Evolutionary conservation across 2,797 vertebrate species (phyloP).

Genomic region (Orestias chungarensis): DNA sequence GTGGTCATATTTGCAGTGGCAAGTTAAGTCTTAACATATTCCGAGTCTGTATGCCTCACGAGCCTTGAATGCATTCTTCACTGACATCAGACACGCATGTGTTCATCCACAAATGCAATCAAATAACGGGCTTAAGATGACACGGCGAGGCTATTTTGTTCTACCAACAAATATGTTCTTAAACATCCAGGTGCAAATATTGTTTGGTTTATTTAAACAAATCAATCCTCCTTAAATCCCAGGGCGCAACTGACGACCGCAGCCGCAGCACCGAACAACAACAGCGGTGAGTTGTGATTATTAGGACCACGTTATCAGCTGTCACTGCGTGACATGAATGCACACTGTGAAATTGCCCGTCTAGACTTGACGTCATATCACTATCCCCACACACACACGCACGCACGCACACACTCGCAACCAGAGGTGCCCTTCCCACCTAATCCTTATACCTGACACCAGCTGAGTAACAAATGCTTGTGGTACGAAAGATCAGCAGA

Average conservation of each 20-base stretch:
- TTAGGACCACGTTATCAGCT: slow-evolving; percentile 70
- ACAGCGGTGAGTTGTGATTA: slow-evolving; percentile 48
- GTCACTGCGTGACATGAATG: slow-evolving; percentile 66
- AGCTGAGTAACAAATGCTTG: slow-evolving; percentile 43
- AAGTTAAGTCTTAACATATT: slow-evolving; percentile 7
- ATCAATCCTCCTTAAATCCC: slow-evolving; percentile 21
- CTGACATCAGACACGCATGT: slow-evolving; percentile 1
- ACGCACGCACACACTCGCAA: slow-evolving; percentile 32
- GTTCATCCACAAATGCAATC: slow-evolving; percentile 7
- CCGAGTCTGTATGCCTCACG: neutral
- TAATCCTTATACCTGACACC: slow-evolving; percentile 66
- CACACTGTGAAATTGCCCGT: slow-evolving; percentile 72
- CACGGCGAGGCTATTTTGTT: neutral
- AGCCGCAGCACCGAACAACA: slow-evolving; percentile 28
- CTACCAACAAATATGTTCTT: slow-evolving; percentile 4
- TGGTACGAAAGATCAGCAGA: slow-evolving; percentile 33
- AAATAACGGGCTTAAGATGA: slow-evolving; percentile 7
- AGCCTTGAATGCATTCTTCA: slow-evolving; percentile 1
- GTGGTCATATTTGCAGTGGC: neutral
- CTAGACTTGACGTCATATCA: slow-evolving; percentile 80
- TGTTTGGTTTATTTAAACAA: slow-evolving; percentile 9
- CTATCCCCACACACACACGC: slow-evolving; percentile 45
- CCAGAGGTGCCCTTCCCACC: slow-evolving; percentile 68
- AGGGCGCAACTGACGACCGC: slow-evolving; percentile 22
- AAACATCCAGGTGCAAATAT: slow-evolving; percentile 11